A percentile compares a stretch with the other conserved stretches of the same genome.
phyloP scores from a whole-genome alignment of 1,140 invertebrate species.

The Trichonephila inaurata region DNA sequence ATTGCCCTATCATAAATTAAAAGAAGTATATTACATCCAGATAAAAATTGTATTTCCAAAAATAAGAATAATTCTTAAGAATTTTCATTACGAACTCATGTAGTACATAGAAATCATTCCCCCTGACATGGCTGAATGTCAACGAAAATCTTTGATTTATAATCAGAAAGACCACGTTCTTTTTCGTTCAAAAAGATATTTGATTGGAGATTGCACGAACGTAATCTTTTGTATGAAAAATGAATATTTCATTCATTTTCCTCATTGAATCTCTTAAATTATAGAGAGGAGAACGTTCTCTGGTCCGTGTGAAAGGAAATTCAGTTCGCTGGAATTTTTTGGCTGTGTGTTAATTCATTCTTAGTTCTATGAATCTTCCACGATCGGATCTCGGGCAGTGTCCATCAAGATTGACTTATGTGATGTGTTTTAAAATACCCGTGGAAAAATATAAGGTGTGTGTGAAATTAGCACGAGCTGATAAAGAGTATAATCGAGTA shows the following conservation, averaged over 20 bases:
- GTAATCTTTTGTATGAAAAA: background rate
- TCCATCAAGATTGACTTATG: conserved; percentile 2
- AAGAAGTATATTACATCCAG: too few relatives aligned
- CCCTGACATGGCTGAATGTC: background rate
- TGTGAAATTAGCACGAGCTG: background rate
- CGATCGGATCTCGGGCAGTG: background rate
- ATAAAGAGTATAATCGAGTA: background rate
- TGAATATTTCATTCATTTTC: conserved; percentile 14
- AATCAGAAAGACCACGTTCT: background rate
- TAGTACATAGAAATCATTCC: background rate
- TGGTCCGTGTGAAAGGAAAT: background rate
- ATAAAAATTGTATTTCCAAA: background rate
- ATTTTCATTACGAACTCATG: background rate
- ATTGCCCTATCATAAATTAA: too few relatives aligned
- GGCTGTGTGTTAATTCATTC: background rate
- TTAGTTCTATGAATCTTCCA: conserved; percentile 6
- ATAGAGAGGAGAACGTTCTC: background rate
- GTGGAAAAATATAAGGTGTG: background rate
- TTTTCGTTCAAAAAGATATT: background rate
- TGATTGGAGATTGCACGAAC: background rate
- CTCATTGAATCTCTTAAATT: background rate
- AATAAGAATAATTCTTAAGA: background rate
- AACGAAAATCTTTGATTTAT: conserved; percentile 1
- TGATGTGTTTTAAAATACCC: conserved; percentile 17
- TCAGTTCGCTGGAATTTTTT: background rate